Evolutionary conservation across 2,797 vertebrate species (phyloP).

Genomic region (Ispidina picta): DNA sequence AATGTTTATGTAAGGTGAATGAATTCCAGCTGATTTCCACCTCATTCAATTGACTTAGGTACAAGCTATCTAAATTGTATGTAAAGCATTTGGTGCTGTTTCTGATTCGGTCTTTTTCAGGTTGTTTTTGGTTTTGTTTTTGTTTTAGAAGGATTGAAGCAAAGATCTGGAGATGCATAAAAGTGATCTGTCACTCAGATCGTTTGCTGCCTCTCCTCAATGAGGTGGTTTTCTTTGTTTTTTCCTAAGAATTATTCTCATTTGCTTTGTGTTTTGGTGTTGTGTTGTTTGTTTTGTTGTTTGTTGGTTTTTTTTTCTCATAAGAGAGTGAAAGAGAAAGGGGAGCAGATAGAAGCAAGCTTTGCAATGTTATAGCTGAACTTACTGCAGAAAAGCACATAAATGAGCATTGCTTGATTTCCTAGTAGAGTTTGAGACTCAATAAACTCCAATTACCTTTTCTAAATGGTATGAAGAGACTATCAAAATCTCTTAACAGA

Average conservation of each 20-base stretch:
- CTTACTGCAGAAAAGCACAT: neutral
- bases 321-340: neutral
- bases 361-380: neutral
- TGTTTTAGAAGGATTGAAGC: neutral
- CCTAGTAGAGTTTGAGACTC: neutral
- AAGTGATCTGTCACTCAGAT: neutral
- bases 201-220: neutral
- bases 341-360: neutral
- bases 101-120: neutral
- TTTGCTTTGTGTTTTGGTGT: neutral
- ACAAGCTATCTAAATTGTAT: neutral
- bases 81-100: neutral
- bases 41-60: neutral
- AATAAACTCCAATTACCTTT: neutral
- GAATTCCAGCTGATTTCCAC: slow-evolving; percentile 11
- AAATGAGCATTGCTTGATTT: neutral
- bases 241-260: neutral
- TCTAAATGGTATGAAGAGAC: neutral
- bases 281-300: neutral
- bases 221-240: neutral
- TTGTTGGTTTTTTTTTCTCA: neutral
- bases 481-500: neutral
- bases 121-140: too few relatives aligned
- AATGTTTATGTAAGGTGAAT: neutral
- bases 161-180: neutral